Evolutionary conservation across 2,888 invertebrate genomes (phyloP).

Genomic region (Catocala fraxini): DNA sequence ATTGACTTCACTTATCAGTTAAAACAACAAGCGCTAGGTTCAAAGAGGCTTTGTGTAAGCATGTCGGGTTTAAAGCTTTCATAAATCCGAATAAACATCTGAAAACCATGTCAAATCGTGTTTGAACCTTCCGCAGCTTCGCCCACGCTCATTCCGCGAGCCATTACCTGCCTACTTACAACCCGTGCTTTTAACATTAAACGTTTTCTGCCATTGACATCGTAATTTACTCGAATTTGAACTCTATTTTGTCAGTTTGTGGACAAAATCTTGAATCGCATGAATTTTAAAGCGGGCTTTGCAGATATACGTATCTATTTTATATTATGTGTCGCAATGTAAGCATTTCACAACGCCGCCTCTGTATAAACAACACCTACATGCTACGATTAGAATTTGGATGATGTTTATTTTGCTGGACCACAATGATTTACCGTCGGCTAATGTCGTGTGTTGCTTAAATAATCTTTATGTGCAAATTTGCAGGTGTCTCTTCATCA

Average conservation of each 20-base stretch:
- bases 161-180: conserved; percentile 67
- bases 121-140: conserved; percentile 63
- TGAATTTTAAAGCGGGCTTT: conserved; percentile 53
- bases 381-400: conserved; percentile 51
- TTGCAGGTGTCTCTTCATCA: conserved; percentile 20
- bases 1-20: conserved; percentile 34
- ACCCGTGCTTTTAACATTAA: conserved; percentile 58
- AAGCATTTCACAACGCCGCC: conserved; percentile 73
- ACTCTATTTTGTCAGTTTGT: conserved; percentile 40
- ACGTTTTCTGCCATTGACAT: conserved; percentile 55
- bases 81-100: conserved; percentile 57
- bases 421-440: conserved; percentile 27
- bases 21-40: conserved; percentile 24
- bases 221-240: conserved; percentile 44
- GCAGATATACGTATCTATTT: conserved; percentile 55
- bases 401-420: conserved; percentile 57
- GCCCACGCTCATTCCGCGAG: conserved; percentile 66
- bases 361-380: conserved; percentile 68
- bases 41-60: conserved; percentile 29
- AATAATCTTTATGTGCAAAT: conserved; percentile 12
- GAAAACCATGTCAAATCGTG: conserved; percentile 62
- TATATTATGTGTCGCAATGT: conserved; percentile 61
- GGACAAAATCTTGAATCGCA: conserved; percentile 18
- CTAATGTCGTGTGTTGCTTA: background rate
- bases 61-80: conserved; percentile 38